A percentile compares a stretch with the other conserved stretches of the same genome.
These are phyloP conservation scores for Strigamia crassipes DNA, from an alignment of 2,888 invertebrate species.

Conservation along the genomic window DNA sequence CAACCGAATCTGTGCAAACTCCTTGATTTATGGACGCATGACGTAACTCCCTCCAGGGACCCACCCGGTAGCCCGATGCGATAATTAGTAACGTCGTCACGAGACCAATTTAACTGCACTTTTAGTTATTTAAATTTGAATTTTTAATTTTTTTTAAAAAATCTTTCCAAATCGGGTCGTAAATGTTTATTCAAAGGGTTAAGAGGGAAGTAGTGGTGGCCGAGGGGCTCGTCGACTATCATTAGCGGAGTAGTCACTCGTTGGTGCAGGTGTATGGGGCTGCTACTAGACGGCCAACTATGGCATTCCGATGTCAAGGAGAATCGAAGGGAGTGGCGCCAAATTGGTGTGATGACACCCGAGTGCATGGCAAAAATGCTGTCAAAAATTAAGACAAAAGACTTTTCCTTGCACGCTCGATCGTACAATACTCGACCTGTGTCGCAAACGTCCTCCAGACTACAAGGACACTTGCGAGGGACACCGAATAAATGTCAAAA, in stretches of 20 bases:
- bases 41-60: neutral
- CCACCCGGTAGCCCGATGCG: neutral
- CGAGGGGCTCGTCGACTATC: slow-evolving; percentile 15
- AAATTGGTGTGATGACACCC: slow-evolving; percentile 29
- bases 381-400: slow-evolving; percentile 34
- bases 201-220: neutral
- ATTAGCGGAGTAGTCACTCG: neutral
- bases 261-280: neutral
- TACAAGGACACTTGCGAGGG: neutral
- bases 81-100: neutral
- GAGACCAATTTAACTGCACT: neutral
- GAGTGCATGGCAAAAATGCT: slow-evolving; percentile 13
- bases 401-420: neutral
- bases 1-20: neutral
- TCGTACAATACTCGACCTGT: neutral
- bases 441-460: slow-evolving; percentile 6
- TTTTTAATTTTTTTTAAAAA: too few relatives aligned
- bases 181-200: neutral
- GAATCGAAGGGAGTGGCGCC: neutral
- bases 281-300: neutral
- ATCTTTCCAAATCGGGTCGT: neutral
- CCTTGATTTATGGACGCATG: slow-evolving; percentile 3
- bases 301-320: neutral
- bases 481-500: neutral
- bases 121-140: neutral